These are phyloP conservation scores for Hippocampus comes DNA, from an alignment of 2,113 vertebrate genomes.

Conservation along the genomic window DNA sequence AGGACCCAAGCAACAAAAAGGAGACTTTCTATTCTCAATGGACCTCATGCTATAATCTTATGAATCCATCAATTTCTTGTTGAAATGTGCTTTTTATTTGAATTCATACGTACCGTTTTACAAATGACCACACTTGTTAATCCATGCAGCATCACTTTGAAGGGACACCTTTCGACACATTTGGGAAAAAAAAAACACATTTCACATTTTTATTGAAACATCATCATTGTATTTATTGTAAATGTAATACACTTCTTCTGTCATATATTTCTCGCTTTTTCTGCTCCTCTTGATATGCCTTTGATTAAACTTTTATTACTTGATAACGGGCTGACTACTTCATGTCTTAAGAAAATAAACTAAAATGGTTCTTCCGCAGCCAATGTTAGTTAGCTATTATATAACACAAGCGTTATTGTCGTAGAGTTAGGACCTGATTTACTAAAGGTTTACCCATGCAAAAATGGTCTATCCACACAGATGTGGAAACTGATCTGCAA, in stretches of 20 bases:
- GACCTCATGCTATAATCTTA: conserved; percentile 25
- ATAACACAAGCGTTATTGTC: background rate
- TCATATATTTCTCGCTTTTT: background rate
- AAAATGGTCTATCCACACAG: background rate
- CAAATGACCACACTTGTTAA: conserved; percentile 4
- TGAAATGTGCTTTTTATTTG: conserved; percentile 7
- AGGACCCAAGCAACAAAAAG: conserved; percentile 8
- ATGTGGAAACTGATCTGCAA: too few species aligned
- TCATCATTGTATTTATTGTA: conserved; percentile 54
- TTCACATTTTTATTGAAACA: background rate
- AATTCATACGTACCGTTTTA: conserved; percentile 28
- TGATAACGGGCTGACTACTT: conserved; percentile 7
- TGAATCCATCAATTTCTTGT: background rate
- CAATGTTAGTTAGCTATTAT: background rate
- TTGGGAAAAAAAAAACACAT: background rate
- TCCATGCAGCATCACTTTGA: background rate
- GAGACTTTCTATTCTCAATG: conserved; percentile 7
- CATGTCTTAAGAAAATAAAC: conserved; percentile 6
- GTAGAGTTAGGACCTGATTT: background rate
- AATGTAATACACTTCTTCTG: conserved; percentile 23
- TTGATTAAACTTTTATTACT: conserved; percentile 24
- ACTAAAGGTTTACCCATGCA: background rate
- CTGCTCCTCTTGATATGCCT: conserved; percentile 26
- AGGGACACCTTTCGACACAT: background rate
- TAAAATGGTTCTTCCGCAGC: background rate